Evolutionary conservation across 2,888 invertebrate genomes (phyloP).

Genomic region (Drosophila kokeensis): DNA sequence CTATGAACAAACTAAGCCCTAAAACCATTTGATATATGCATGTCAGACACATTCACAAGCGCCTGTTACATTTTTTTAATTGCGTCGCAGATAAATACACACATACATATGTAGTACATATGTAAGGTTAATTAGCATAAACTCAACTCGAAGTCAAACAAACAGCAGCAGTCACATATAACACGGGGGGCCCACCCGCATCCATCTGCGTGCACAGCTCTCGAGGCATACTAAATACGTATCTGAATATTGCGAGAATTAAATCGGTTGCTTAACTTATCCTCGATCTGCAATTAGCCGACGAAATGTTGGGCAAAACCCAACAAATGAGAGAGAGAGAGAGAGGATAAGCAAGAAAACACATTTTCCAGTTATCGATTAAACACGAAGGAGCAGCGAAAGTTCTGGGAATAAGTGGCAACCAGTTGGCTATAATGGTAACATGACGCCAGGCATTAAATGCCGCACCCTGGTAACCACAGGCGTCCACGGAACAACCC

Average conservation of each 20-base stretch:
- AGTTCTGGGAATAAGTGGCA: conserved; percentile 39
- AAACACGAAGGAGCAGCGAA: conserved; percentile 61
- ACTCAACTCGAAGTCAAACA: conserved; percentile 25
- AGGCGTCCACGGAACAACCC: conserved; percentile 25
- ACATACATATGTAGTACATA: conserved; percentile 1
- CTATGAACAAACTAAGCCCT: background rate
- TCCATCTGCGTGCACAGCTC: background rate
- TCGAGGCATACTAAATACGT: conserved; percentile 3
- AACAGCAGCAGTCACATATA: conserved; percentile 29
- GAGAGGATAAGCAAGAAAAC: conserved; percentile 18
- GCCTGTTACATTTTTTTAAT: conserved; percentile 23
- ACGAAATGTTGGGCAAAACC: conserved; percentile 21
- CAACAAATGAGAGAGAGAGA: background rate
- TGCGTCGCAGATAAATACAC: conserved; percentile 44
- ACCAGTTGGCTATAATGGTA: conserved; percentile 64
- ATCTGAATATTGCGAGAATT: background rate
- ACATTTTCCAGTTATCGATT: conserved; percentile 62
- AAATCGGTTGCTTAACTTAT: conserved; percentile 55
- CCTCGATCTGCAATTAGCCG: conserved; percentile 59
- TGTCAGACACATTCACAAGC: conserved; percentile 6
- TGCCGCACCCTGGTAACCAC: conserved; percentile 64
- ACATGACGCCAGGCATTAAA: conserved; percentile 73
- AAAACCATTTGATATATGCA: conserved; percentile 10
- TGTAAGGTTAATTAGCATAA: conserved; percentile 56
- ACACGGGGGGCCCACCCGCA: conserved; percentile 15